Evolutionary conservation across 2,888 invertebrate species (phyloP).

Genomic region (Apodemia mormo): DNA sequence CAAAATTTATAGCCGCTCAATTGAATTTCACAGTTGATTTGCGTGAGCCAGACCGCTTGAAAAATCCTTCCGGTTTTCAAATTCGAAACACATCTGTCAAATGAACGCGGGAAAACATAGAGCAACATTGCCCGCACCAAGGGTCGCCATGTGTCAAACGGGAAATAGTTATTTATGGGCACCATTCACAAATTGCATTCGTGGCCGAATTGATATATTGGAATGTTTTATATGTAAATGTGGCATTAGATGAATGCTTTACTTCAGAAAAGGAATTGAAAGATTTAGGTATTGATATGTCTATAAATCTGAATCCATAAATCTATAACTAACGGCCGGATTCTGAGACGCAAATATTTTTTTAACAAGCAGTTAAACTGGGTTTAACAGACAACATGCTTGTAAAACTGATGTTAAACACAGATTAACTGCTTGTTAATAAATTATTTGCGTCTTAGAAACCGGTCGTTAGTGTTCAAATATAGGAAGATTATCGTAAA

Average conservation of each 20-base stretch:
- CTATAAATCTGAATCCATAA: not conserved
- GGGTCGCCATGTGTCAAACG: conserved; percentile 77
- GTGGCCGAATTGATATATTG: conserved; percentile 79
- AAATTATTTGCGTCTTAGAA: too few relatives aligned
- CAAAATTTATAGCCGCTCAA: conserved; percentile 71
- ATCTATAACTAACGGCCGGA: too few relatives aligned
- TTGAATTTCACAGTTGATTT: conserved; percentile 81
- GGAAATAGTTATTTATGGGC: conserved; percentile 79
- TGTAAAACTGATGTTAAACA: too few relatives aligned
- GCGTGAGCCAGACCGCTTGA: conserved; percentile 55
- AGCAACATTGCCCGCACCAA: conserved; percentile 58
- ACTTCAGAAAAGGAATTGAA: conserved; percentile 68
- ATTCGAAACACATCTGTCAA: conserved; percentile 74
- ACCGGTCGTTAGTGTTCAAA: too few relatives aligned
- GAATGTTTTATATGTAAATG: conserved; percentile 81
- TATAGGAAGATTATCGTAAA: too few relatives aligned
- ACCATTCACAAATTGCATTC: conserved; percentile 80
- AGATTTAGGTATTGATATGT: conserved; percentile 58
- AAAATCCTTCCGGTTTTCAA: conserved; percentile 71
- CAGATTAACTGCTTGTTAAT: too few relatives aligned
- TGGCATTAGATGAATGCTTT: conserved; percentile 66
- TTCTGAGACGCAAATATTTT: too few relatives aligned
- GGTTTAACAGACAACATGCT: too few relatives aligned
- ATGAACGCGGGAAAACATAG: conserved; percentile 70
- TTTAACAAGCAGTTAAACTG: too few relatives aligned